These are phyloP conservation scores for Lycaon pictus DNA, from an alignment of 2,113 vertebrate genomes.

Conservation along the genomic window DNA sequence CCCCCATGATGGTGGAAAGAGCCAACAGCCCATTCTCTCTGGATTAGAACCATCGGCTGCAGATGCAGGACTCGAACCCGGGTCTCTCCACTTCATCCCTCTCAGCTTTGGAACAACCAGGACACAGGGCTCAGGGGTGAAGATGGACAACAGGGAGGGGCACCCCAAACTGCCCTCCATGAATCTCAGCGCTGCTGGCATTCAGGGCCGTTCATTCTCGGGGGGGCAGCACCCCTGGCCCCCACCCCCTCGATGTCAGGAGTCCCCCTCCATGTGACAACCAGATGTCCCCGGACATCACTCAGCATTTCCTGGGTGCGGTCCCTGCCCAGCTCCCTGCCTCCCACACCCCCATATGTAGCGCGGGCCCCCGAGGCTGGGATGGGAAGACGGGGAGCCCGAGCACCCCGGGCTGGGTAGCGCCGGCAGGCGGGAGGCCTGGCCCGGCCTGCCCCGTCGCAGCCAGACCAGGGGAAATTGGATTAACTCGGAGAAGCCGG, in stretches of 20 bases:
- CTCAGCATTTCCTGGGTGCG: neutral
- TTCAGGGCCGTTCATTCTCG: neutral
- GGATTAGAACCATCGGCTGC: neutral
- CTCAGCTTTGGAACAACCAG: neutral
- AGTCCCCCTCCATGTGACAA: too few species aligned
- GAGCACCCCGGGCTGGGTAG: accelerated
- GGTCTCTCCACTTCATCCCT: neutral
- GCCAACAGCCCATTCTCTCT: neutral
- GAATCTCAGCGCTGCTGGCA: too few species aligned
- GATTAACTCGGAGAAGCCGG: slow-evolving; percentile 82
- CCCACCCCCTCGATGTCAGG: neutral
- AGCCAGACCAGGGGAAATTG: slow-evolving; percentile 77
- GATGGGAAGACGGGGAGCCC: neutral
- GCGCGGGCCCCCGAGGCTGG: accelerated
- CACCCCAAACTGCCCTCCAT: accelerated
- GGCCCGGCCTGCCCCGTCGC: neutral
- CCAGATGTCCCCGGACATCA: neutral
- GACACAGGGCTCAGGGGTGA: neutral
- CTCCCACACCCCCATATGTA: accelerated
- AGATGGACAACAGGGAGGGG: too few species aligned
- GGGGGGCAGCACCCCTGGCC: neutral
- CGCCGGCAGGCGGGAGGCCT: neutral
- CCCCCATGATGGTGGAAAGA: neutral
- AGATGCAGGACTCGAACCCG: neutral
- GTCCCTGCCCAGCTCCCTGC: neutral